These are phyloP conservation scores for Ardeotis arabs DNA, from an alignment of 2,113 vertebrate species.

Conservation along the genomic window DNA sequence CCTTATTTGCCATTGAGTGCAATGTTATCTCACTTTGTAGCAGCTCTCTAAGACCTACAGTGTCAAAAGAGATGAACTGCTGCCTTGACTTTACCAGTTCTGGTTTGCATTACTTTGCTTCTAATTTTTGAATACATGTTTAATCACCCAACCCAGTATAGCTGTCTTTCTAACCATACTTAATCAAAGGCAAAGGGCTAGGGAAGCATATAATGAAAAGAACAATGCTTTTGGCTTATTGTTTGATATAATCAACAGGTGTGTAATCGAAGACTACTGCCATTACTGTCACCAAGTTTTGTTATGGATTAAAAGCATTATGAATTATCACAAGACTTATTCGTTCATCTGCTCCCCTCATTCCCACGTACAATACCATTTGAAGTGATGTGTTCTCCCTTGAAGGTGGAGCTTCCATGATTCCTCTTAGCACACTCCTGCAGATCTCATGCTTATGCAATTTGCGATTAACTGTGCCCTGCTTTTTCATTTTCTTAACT, in stretches of 20 bases:
- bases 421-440: neutral
- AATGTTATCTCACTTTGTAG: neutral
- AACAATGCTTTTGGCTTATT: neutral
- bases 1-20: neutral
- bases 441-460: neutral
- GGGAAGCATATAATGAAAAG: neutral
- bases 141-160: neutral
- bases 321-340: neutral
- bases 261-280: neutral
- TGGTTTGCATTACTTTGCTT: neutral
- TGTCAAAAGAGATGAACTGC: neutral
- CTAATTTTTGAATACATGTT: neutral
- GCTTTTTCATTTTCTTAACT: neutral
- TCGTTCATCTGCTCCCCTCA: neutral
- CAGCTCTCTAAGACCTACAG: neutral
- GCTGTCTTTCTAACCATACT: neutral
- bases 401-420: neutral
- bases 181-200: neutral
- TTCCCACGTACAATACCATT: neutral
- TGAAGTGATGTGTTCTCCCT: neutral
- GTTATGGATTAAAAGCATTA: neutral
- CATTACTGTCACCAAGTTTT: neutral
- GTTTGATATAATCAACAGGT: neutral
- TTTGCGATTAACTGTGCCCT: neutral
- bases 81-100: neutral